Evolutionary conservation across 2,113 vertebrate genomes (phyloP).

Genomic region (Dasypus novemcinctus): DNA sequence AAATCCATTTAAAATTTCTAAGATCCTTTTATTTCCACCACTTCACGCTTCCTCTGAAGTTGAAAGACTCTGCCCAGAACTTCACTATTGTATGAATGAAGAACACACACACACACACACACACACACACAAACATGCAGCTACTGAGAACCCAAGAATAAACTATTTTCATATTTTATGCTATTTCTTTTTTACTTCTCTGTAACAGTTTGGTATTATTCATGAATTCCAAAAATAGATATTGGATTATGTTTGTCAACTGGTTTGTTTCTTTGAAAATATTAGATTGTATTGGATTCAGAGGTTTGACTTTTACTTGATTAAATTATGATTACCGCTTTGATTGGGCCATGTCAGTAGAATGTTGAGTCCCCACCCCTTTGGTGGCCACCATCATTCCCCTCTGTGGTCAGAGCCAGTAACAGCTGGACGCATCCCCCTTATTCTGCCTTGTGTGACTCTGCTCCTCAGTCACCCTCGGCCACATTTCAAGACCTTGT

Average conservation of each 20-base stretch:
- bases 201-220: too few relatives aligned
- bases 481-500: background rate
- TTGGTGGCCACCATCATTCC: accelerated
- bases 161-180: too few relatives aligned
- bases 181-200: too few relatives aligned
- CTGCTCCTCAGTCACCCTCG: background rate
- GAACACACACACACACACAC: too few relatives aligned
- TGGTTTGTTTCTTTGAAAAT: too few relatives aligned
- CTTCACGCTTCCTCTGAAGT: background rate
- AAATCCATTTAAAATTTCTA: background rate
- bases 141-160: background rate
- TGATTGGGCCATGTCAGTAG: too few relatives aligned
- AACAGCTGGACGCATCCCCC: accelerated
- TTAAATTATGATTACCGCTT: too few relatives aligned
- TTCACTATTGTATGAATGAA: background rate
- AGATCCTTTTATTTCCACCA: background rate
- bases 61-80: background rate
- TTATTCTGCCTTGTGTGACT: background rate
- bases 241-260: too few relatives aligned
- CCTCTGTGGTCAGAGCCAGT: background rate
- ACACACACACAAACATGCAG: background rate
- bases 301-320: too few relatives aligned
- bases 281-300: too few relatives aligned
- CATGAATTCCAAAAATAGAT: too few relatives aligned
- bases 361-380: too few relatives aligned